A percentile compares a stretch with the other conserved stretches of the same genome.
Conservation (phyloP, 2,888 invertebrate genomes). For the Agrotis ipsilon region DNA sequence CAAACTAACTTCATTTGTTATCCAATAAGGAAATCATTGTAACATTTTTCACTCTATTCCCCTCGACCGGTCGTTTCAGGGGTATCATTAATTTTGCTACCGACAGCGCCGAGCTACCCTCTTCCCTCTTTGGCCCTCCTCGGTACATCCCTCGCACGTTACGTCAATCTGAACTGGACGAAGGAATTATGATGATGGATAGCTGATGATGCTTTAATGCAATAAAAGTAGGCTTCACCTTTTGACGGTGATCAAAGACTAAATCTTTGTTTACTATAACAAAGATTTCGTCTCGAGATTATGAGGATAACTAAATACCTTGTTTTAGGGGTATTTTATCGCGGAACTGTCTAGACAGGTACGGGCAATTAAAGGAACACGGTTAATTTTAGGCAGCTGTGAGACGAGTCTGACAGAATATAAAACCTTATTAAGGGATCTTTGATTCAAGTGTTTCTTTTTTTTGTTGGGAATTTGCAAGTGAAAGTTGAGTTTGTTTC, state of each 20-base stretch:
- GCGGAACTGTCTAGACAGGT: no score
- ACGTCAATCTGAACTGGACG: constrained; percentile 26
- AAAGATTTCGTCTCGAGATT: no score
- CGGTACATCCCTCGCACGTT: constrained; percentile 42
- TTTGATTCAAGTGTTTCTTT: no score
- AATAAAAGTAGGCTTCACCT: constrained; percentile 8
- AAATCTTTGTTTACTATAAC: no score
- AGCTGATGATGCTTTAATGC: background rate
- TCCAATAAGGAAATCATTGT: constrained; percentile 38
- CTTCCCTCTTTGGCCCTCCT: constrained; percentile 16
- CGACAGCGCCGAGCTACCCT: constrained; percentile 32
- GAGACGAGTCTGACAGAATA: no score
- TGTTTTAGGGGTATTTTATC: no score
- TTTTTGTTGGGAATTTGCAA: no score
- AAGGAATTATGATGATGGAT: constrained; percentile 30
- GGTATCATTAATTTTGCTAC: constrained; percentile 58
- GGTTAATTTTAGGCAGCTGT: no score
- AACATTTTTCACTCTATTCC: constrained; percentile 53
- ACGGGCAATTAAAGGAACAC: no score
- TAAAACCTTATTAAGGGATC: no score
- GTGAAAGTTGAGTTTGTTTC: no score
- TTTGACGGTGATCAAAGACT: background rate
- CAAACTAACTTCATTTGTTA: constrained; percentile 46
- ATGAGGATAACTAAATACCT: no score
- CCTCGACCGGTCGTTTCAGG: constrained; percentile 31